phyloP scores from a whole-genome alignment of 2,888 invertebrate genomes.

The Drosophila affinis region DNA sequence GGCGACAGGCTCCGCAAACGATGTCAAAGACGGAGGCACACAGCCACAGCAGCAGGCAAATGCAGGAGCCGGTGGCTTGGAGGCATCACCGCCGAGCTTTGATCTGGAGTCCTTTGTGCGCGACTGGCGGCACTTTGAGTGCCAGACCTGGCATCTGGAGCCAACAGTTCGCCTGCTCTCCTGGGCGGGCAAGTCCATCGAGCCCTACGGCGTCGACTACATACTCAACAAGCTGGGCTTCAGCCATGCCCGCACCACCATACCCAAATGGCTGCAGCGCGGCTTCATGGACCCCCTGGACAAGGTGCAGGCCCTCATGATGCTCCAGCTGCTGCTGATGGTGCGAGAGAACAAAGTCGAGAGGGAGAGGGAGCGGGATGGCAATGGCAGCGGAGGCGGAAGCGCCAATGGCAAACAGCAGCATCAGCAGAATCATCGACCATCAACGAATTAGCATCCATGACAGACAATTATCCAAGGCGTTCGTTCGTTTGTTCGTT shows the following conservation, averaged over 20 bases:
- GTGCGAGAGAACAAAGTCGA: conserved; percentile 85
- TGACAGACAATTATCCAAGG: conserved; percentile 39
- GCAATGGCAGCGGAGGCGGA: conserved; percentile 8
- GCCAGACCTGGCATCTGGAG: conserved; percentile 98
- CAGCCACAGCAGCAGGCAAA: conserved; percentile 4
- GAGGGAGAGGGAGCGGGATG: conserved; percentile 17
- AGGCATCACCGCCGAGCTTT: conserved; percentile 59
- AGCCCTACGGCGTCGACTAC: conserved; percentile 99
- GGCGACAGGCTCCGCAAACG: conserved; percentile 27
- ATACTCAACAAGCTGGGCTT: conserved; percentile 99
- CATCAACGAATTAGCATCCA: conserved; percentile 56
- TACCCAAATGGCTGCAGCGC: conserved; percentile 99
- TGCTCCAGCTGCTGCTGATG: conserved; percentile 88
- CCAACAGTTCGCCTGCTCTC: conserved; percentile 94
- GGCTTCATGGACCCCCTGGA: conserved; percentile 99
- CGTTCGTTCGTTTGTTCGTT: conserved; percentile 52
- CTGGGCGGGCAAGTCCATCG: conserved; percentile 98
- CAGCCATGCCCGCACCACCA: conserved; percentile 98
- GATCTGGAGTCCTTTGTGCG: conserved; percentile 88
- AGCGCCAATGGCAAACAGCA: conserved; percentile 38
- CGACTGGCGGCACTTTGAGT: conserved; percentile 95
- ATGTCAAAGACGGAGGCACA: conserved; percentile 40
- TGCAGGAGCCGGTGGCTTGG: conserved; percentile 2
- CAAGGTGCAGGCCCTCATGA: conserved; percentile 92
- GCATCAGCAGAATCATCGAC: conserved; percentile 61